Evolutionary conservation across 2,113 vertebrate species (phyloP).

Genomic region (Xiphophorus hellerii): DNA sequence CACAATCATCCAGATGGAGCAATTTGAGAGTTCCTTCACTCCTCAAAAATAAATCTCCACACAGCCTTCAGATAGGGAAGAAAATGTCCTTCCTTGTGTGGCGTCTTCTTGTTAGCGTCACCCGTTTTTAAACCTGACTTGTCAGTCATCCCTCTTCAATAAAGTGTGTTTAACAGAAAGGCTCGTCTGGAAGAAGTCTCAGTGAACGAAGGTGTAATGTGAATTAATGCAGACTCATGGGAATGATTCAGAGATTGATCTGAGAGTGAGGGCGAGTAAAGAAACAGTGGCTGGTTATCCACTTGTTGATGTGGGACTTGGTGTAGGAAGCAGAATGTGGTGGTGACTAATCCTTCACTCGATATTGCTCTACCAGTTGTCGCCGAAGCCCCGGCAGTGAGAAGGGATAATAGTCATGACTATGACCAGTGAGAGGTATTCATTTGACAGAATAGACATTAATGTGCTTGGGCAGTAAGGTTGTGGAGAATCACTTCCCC

Average conservation of each 20-base stretch:
- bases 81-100: too few relatives aligned
- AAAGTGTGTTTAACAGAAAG: not conserved
- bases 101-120: too few relatives aligned
- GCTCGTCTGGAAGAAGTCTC: not conserved
- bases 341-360: constrained; percentile 54
- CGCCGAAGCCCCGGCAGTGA: constrained; percentile 49
- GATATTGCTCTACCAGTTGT: constrained; percentile 44
- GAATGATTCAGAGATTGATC: constrained; percentile 46
- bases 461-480: constrained; percentile 16
- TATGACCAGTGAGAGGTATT: constrained; percentile 60
- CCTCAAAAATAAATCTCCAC: too few relatives aligned
- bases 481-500: not conserved
- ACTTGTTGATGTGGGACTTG: constrained; percentile 51
- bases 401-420: constrained; percentile 53
- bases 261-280: constrained; percentile 27
- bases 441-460: constrained; percentile 38
- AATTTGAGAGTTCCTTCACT: not conserved
- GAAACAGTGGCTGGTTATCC: constrained; percentile 47
- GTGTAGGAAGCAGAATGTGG: constrained; percentile 38
- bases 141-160: not conserved
- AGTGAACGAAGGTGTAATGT: constrained; percentile 3
- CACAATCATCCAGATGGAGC: not conserved
- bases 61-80: too few relatives aligned
- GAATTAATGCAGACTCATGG: constrained; percentile 42
- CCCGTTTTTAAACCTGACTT: not conserved